Evolutionary conservation across 1,140 invertebrate species (phyloP), one percentile per base, ranked within the genome.

Genomic region (Hestina assimilis): DNA sequence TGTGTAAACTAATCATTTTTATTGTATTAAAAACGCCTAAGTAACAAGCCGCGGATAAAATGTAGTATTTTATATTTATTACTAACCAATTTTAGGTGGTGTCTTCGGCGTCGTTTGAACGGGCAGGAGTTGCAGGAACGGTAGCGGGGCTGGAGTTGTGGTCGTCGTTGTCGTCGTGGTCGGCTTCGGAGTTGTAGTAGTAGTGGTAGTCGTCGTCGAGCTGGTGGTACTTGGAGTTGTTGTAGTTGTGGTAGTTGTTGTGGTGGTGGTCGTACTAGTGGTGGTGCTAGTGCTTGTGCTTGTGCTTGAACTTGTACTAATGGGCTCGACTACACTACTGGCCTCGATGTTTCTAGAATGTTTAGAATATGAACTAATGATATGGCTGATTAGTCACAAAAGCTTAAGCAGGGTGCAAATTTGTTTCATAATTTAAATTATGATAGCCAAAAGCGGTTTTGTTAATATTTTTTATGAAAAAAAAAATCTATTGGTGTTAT

Each of bases 241-340:
- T 7, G 81, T 84, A n/a, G 72, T 83, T 3, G 69, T 77, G 1
- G 75, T 72, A 4, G 70, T 77, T 8, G 40, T 68, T 29, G 60
- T 66, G 4, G 50, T 66, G 12, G 51, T 56, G n/a, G 41, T 63
- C 3, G 60, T 79, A 29, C 43, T 72, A 28, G 69, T 77, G 58
- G 68, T 89, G 51, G 89, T 90, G 57, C 61, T 75, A 50, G 90
- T 89, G 66, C 85, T 90, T 17, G 90, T 82, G 35, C 87, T 89
- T 69, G 88, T 82, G 28, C 45, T 50, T 17, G 40, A 64, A 11
- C 26, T 63, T 41, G 55, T 72, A 40, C 52, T 63, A 63, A 38
- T 70, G 38, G 66, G 60, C 56, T 63, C 59, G 48, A 48, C 63
- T 71, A 72, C 59, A 57, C 59, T 79, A 75, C 56, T 70, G 59